Percentiles rank a stretch among this genome's conserved stretches.
Evolutionary conservation across 2,888 invertebrate species (phyloP).

Genomic region (Hydroisotoma schaefferi): DNA sequence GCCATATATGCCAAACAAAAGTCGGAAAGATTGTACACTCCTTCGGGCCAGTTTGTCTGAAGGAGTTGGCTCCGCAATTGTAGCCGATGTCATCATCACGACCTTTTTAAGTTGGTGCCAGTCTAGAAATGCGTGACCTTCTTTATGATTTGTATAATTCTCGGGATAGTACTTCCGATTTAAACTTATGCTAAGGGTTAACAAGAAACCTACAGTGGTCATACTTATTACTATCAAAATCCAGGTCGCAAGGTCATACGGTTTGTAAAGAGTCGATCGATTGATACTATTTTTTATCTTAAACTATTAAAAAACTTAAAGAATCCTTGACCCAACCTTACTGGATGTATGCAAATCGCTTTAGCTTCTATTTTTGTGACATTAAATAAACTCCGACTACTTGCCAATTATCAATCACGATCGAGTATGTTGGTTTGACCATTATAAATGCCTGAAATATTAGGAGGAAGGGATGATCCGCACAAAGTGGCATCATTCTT

Average conservation of each 20-base stretch:
- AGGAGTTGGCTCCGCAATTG: not conserved
- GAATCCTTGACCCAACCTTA: not conserved
- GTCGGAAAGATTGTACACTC: not conserved
- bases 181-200: not conserved
- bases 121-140: not conserved
- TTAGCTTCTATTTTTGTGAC: too few species aligned
- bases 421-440: not conserved
- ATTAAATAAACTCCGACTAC: not conserved
- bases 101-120: not conserved
- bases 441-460: too few species aligned
- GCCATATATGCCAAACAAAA: not conserved
- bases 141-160: not conserved
- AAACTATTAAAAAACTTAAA: not conserved
- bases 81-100: not conserved
- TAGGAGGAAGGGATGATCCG: not conserved
- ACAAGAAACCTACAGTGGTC: not conserved
- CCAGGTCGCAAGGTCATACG: not conserved
- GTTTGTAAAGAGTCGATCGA: not conserved
- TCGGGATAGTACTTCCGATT: not conserved
- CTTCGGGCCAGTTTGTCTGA: not conserved
- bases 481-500: not conserved
- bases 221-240: not conserved
- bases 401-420: not conserved
- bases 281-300: not conserved
- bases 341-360: not conserved